These are phyloP conservation scores for Muscidifurax raptorellus DNA, from an alignment of 1,140 invertebrate species.

Conservation along the genomic window DNA sequence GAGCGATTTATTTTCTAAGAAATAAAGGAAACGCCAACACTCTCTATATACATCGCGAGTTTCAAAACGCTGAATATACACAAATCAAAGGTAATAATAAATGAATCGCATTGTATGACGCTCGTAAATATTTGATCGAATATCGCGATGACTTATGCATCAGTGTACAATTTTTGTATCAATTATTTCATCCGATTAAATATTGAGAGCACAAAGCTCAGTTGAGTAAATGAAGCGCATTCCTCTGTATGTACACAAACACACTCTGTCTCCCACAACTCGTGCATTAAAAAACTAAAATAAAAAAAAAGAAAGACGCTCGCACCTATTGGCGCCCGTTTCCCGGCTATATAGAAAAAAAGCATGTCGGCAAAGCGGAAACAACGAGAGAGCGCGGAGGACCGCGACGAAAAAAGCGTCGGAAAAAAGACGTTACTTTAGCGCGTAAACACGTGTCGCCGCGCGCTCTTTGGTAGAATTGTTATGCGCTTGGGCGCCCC, in stretches of 20 bases:
- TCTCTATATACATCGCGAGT: no score
- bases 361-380: conserved; percentile 11
- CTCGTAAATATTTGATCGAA: neutral
- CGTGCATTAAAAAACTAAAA: neutral
- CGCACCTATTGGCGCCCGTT: neutral
- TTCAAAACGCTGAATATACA: no score
- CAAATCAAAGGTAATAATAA: no score
- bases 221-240: neutral
- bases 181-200: neutral
- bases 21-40: no score
- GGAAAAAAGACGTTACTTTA: conserved; percentile 35
- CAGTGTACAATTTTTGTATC: neutral
- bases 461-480: conserved; percentile 3
- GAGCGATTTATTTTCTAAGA: conserved; percentile 6
- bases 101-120: no score
- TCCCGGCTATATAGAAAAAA: neutral
- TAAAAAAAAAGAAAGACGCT: conserved; percentile 4
- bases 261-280: neutral
- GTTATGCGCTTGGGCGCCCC: conserved; percentile 1
- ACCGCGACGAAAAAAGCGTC: neutral
- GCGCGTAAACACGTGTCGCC: conserved; percentile 28
- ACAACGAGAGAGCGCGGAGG: neutral
- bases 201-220: neutral
- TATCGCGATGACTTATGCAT: neutral
- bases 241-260: neutral